A percentile compares a stretch with the other conserved stretches of the same genome.
These are phyloP conservation scores for Strigamia maritima DNA, from an alignment of 2,888 invertebrate genomes.

Conservation along the genomic window DNA sequence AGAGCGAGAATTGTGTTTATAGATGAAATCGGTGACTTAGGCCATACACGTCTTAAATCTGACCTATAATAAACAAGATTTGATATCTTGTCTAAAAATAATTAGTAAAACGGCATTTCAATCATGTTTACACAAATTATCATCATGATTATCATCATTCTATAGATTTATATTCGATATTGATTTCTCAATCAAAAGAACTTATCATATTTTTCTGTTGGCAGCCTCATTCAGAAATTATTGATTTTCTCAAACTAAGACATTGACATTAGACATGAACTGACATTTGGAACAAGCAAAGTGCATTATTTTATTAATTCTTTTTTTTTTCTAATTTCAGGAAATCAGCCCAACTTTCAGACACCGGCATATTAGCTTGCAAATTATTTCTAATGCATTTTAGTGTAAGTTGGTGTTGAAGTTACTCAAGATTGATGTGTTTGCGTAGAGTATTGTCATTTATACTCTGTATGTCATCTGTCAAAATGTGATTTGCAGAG, in stretches of 20 bases:
- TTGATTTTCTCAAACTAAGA: background rate
- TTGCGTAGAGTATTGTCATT: conserved; percentile 34
- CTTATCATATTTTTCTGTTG: too few relatives aligned
- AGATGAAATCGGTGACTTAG: too few relatives aligned
- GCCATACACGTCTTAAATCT: too few relatives aligned
- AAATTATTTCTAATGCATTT: conserved; percentile 9
- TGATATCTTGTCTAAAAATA: too few relatives aligned
- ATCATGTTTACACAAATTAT: too few relatives aligned
- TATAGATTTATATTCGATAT: too few relatives aligned
- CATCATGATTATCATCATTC: too few relatives aligned
- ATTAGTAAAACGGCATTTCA: too few relatives aligned
- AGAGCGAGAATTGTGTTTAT: too few relatives aligned
- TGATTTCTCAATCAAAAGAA: too few relatives aligned
- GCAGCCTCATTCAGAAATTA: background rate
- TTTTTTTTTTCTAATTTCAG: background rate
- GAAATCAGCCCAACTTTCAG: conserved; percentile 47
- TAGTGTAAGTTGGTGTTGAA: conserved; percentile 34
- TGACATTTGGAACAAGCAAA: background rate
- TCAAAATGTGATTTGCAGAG: conserved; percentile 12
- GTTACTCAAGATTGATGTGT: conserved; percentile 34
- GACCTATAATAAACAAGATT: too few relatives aligned
- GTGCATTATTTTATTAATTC: background rate
- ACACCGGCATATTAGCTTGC: conserved; percentile 52
- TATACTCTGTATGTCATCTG: conserved; percentile 31
- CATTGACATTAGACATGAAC: background rate